Percentiles rank a stretch among this genome's conserved stretches.
phyloP scores from a whole-genome alignment of 2,888 invertebrate species.

The Brachypalpus laphriformis region DNA sequence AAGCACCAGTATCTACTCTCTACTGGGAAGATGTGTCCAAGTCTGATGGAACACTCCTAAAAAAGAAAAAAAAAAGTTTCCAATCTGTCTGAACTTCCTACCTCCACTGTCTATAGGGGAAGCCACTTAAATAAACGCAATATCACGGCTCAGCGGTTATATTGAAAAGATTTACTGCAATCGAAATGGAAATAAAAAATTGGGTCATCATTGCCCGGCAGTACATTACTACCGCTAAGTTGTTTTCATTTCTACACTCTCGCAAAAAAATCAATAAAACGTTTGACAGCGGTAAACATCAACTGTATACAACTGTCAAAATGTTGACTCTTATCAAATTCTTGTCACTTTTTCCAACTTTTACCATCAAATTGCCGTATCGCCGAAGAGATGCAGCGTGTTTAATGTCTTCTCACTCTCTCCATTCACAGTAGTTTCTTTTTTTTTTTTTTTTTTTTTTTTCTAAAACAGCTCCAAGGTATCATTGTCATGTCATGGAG shows the following conservation, averaged over 20 bases:
- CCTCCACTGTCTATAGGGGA: slow-evolving; percentile 2
- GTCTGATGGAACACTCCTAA: no score
- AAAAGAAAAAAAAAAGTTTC: no score
- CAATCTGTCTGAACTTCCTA: no score
- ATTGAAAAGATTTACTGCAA: background rate
- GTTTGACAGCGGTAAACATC: slow-evolving; percentile 23
- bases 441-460: no score
- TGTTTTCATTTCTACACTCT: background rate
- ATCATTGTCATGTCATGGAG: background rate
- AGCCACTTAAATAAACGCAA: background rate
- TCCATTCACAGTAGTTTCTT: background rate
- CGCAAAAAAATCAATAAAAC: background rate
- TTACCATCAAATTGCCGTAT: background rate
- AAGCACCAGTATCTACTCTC: no score
- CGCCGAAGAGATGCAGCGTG: background rate
- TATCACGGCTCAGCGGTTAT: slow-evolving; percentile 22
- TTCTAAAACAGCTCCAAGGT: background rate
- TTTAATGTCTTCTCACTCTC: background rate
- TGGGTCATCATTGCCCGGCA: slow-evolving; percentile 29
- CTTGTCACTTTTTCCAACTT: slow-evolving; percentile 29
- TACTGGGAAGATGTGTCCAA: no score
- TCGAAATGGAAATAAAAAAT: slow-evolving; percentile 2
- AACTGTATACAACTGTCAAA: slow-evolving; percentile 11
- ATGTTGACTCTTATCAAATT: slow-evolving; percentile 12
- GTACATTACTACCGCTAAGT: background rate